A percentile compares a stretch with the other conserved stretches of the same genome.
Conservation (phyloP, 2,113 vertebrate genomes). For the Pogonocichla stellata region DNA sequence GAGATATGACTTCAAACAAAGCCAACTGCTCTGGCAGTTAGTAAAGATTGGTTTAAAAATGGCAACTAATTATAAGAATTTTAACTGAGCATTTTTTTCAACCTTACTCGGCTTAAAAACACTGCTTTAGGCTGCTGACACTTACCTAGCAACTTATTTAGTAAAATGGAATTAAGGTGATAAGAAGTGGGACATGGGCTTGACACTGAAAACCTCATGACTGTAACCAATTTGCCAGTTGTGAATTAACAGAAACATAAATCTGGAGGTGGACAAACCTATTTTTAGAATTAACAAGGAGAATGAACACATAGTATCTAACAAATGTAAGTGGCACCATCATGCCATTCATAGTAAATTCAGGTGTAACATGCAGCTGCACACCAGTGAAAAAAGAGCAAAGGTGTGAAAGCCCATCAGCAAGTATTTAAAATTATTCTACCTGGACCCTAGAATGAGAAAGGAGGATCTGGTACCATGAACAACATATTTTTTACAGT, state of each 20-base stretch:
- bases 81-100: background rate
- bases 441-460: background rate
- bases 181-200: background rate
- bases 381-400: background rate
- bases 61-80: background rate
- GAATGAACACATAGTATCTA: background rate
- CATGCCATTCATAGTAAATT: background rate
- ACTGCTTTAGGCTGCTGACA: background rate
- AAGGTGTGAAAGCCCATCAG: background rate
- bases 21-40: background rate
- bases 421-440: background rate
- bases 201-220: background rate
- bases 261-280: background rate
- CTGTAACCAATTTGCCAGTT: background rate
- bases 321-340: background rate
- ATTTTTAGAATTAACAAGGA: background rate
- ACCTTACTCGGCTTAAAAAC: background rate
- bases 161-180: background rate
- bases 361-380: background rate
- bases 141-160: background rate
- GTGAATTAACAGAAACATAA: background rate
- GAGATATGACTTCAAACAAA: background rate
- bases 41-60: background rate
- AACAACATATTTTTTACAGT: fast-evolving
- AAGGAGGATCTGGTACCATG: background rate